Evolutionary conservation across 2,113 vertebrate genomes (phyloP), one percentile per base, ranked within the genome.

Genomic region (Sula dactylatra): DNA sequence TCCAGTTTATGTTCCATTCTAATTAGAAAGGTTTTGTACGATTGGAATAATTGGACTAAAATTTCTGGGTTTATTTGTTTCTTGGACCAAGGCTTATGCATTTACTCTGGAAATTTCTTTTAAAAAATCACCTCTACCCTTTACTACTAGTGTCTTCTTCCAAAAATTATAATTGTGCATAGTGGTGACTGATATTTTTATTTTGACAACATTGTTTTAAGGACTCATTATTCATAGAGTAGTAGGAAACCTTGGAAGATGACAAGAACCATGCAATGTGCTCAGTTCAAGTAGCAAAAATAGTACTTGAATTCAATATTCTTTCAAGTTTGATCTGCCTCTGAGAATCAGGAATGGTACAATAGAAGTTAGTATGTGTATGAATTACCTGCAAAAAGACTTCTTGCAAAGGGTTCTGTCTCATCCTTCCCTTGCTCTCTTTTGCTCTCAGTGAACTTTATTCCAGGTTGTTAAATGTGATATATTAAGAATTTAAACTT

Each of bases 181-280:
- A 66, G 31, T 36, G 2, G 52, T 77, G 64, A 69, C 79, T 95
- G n/a, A n/a, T n/a, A n/a, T 96, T 95, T 88, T 78, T 90, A 69
- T 96, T 96, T 90, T 95, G 89, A 95, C 86, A 97, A 93, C 66
- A 64, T 58, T 91, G 70, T 64, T 97, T 91, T 94, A 95, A 96
- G 82, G 77, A 90, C 87, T 93, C 13, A 82, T 92, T 96, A 93
- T 97, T 92, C 93, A 93, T 87, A 90, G 90, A 89, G 70, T 58
- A 94, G 58, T 70, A 95, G 85, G 36, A 47, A 94, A 96, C 62
- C 82, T 96, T 96, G 97, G 95, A 97, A 96, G 95, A 93, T 89
- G 36, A 92, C 83, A 90, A 95, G 77, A 93, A 56, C 24, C 13
- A 52, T 56, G 42, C 50, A 95, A 36, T 79, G 50, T 78, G 36